A percentile compares a stretch with the other conserved stretches of the same genome.
Evolutionary conservation across 2,797 vertebrate species (phyloP).

Genomic region (Sebastes alutus): DNA sequence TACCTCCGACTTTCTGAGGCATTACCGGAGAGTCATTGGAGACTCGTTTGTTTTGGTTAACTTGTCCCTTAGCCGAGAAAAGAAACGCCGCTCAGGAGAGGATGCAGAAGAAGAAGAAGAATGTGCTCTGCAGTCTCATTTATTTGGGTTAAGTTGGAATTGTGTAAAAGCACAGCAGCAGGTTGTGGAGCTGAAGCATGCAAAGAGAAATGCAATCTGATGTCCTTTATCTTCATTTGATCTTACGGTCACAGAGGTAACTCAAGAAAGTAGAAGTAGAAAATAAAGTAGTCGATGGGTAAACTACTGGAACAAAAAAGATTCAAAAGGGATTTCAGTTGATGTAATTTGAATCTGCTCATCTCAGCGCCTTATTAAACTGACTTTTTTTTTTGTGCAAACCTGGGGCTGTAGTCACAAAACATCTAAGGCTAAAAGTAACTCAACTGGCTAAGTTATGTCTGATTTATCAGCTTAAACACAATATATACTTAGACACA

Average conservation of each 20-base stretch:
- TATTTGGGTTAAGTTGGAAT: slow-evolving; percentile 43
- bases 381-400: not conserved
- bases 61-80: not conserved
- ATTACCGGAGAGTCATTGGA: slow-evolving; percentile 10
- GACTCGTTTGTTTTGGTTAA: slow-evolving; percentile 57
- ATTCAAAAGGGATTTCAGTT: not conserved
- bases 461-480: not conserved
- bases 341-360: not conserved
- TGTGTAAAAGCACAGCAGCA: slow-evolving; percentile 26
- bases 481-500: no score
- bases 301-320: not conserved
- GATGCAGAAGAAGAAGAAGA: slow-evolving; percentile 32
- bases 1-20: slow-evolving; percentile 30
- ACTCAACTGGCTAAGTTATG: not conserved
- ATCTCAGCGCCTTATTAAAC: not conserved
- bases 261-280: not conserved
- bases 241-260: not conserved
- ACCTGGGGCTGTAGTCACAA: not conserved
- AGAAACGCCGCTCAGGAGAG: slow-evolving; percentile 22
- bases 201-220: slow-evolving; percentile 7
- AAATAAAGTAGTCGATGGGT: not conserved
- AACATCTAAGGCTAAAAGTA: not conserved
- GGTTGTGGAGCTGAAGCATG: slow-evolving; percentile 38
- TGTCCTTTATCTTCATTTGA: slow-evolving; percentile 15
- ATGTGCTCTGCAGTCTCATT: slow-evolving; percentile 45